Evolutionary conservation across 2,113 vertebrate species (phyloP).

Genomic region (Dromaius novaehollandiae): DNA sequence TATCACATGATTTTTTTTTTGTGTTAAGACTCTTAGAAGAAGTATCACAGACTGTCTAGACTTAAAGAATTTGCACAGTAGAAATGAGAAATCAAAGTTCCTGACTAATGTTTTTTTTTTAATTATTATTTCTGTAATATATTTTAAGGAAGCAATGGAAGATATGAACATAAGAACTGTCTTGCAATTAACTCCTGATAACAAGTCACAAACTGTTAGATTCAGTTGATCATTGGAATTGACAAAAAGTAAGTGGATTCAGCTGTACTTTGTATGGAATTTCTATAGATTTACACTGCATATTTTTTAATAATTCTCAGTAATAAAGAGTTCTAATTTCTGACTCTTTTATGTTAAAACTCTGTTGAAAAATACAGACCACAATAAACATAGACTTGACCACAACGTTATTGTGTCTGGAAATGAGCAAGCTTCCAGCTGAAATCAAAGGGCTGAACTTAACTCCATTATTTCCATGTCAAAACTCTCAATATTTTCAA

Average conservation of each 20-base stretch:
- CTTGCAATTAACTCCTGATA: not conserved
- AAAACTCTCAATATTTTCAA: not conserved
- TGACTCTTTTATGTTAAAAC: not conserved
- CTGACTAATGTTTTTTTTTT: not conserved
- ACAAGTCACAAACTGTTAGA: not conserved
- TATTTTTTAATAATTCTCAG: too few species aligned
- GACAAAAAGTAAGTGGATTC: not conserved
- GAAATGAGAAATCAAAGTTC: not conserved
- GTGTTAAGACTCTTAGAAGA: not conserved
- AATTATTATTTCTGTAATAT: too few species aligned
- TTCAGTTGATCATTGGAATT: not conserved
- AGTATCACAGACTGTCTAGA: not conserved
- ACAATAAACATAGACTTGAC: not conserved
- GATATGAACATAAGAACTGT: not conserved
- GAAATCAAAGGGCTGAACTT: not conserved
- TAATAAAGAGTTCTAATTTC: too few species aligned
- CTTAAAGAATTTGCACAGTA: not conserved
- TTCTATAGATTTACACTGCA: too few species aligned
- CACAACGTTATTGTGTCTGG: not conserved
- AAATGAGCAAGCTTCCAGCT: not conserved
- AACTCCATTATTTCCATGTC: not conserved
- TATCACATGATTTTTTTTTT: not conserved
- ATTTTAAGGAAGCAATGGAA: not conserved
- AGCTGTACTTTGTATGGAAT: not conserved
- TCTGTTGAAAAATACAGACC: not conserved